A percentile compares a stretch with the other conserved stretches of the same genome.
Conservation (phyloP, 2,113 vertebrate genomes). For the Acrocephalus kingi region DNA sequence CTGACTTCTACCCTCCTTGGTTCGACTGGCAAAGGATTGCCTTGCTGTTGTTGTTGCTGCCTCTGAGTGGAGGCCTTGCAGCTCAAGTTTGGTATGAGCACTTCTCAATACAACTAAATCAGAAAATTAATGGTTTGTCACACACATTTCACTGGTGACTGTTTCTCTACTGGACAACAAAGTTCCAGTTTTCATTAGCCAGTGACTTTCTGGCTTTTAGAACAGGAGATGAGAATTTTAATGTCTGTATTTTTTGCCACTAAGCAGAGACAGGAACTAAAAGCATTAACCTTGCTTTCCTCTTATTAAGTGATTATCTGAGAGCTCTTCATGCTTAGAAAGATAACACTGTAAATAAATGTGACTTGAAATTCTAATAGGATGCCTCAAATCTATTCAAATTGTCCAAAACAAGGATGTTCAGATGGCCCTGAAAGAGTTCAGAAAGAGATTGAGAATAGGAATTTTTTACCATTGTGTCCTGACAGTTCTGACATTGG, state of each 20-base stretch:
- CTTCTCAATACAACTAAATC: neutral
- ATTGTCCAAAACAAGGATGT: neutral
- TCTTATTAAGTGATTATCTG: conserved; percentile 3
- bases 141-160: neutral
- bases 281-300: conserved; percentile 16
- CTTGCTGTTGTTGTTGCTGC: neutral
- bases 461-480: conserved; percentile 23
- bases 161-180: neutral
- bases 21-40: neutral
- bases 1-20: neutral
- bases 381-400: neutral
- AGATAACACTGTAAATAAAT: neutral
- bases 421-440: conserved; percentile 15
- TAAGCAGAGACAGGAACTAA: neutral
- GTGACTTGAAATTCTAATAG: conserved; percentile 2
- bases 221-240: neutral
- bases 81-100: neutral
- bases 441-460: neutral
- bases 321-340: conserved; percentile 4
- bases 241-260: neutral
- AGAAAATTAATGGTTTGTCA: neutral
- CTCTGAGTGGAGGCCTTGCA: neutral
- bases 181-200: neutral
- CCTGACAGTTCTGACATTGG: neutral
- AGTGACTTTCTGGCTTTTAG: neutral